phyloP scores from a whole-genome alignment of 2,888 invertebrate genomes.

The Chironomus tentans region DNA sequence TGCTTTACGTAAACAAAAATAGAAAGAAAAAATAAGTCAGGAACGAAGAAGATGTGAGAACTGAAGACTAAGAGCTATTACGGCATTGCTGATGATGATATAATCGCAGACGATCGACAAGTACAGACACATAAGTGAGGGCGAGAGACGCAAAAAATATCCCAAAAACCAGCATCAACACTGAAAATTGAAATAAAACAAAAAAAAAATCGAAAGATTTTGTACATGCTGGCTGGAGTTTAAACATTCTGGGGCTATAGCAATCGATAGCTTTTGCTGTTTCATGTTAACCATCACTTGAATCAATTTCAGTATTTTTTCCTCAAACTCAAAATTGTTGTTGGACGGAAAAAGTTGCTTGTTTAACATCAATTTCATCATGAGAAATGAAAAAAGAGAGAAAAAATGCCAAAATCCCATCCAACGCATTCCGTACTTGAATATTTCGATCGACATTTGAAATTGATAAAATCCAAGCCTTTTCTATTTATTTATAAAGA shows the following conservation, averaged over 20 bases:
- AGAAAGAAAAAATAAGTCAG: background rate
- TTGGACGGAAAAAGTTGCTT: background rate
- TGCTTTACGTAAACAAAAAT: background rate
- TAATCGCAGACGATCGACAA: background rate
- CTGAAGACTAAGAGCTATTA: background rate
- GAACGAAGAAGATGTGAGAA: background rate
- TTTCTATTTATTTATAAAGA: background rate
- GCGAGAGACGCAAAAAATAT: background rate
- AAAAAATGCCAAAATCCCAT: background rate
- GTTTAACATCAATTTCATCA: background rate
- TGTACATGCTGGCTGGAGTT: background rate
- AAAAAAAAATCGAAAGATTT: background rate
- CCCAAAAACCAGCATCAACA: background rate
- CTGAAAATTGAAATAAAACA: background rate
- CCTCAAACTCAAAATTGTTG: background rate
- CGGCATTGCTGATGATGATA: background rate
- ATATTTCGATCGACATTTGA: background rate
- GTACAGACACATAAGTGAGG: too few species aligned
- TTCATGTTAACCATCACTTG: constrained; percentile 8
- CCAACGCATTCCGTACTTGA: background rate
- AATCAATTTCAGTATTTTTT: background rate
- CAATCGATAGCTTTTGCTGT: background rate
- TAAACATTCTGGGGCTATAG: too few species aligned
- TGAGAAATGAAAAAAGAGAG: background rate
- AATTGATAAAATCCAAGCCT: background rate